These are phyloP conservation scores for Drosophila paracracens DNA, from an alignment of 2,888 invertebrate species.

Conservation along the genomic window DNA sequence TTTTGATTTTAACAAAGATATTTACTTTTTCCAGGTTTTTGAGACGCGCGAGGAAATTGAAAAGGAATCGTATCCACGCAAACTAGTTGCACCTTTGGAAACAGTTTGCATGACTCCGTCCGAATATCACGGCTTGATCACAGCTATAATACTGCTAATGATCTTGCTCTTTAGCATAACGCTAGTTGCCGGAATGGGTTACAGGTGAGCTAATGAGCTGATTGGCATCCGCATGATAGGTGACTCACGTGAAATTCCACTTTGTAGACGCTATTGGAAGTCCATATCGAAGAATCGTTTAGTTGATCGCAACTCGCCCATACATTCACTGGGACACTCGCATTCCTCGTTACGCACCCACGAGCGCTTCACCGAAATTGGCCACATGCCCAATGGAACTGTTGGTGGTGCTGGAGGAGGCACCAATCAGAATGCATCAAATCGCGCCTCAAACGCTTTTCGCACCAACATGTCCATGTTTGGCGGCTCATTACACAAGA, in stretches of 20 bases:
- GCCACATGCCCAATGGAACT: conserved; percentile 80
- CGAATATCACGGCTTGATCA: conserved; percentile 94
- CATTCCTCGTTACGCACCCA: conserved; percentile 85
- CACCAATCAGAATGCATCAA: conserved; percentile 72
- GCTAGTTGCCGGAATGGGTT: conserved; percentile 90
- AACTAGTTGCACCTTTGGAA: conserved; percentile 88
- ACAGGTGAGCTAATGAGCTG: conserved; percentile 86
- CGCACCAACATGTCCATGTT: conserved; percentile 87
- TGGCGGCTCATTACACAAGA: conserved; percentile 89
- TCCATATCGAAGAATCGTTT: conserved; percentile 90
- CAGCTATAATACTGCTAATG: conserved; percentile 91
- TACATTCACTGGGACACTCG: conserved; percentile 83
- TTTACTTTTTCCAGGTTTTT: conserved; percentile 88
- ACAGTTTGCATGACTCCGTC: conserved; percentile 92
- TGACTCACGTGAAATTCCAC: background rate
- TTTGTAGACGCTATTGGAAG: conserved; percentile 89
- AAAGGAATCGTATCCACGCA: conserved; percentile 88
- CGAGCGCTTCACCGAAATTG: conserved; percentile 84
- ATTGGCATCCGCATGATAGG: background rate
- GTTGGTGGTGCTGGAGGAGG: conserved; percentile 32
- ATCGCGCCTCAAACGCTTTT: conserved; percentile 80
- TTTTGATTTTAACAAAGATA: background rate
- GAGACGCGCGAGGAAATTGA: conserved; percentile 91
- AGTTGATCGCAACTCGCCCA: conserved; percentile 86
- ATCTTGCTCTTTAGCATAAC: conserved; percentile 91